Percentiles rank a stretch among this genome's conserved stretches.
These are phyloP conservation scores for Accipiter virgatus DNA, from an alignment of 2,113 vertebrate genomes.

Conservation along the genomic window DNA sequence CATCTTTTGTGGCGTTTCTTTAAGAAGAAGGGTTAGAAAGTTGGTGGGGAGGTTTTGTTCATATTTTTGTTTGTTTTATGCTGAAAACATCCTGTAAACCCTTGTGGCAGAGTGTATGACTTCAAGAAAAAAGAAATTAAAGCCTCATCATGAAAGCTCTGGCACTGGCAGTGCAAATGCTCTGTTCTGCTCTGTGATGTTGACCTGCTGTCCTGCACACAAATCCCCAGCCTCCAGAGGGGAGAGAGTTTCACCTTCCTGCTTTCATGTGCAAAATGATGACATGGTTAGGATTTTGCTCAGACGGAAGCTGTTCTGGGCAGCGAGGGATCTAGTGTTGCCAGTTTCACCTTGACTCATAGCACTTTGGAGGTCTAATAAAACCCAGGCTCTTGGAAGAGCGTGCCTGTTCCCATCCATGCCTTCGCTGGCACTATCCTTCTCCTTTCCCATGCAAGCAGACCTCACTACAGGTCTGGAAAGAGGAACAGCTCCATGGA, in stretches of 20 bases:
- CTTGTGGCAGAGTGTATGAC: background rate
- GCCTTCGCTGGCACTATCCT: background rate
- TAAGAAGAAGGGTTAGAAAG: background rate
- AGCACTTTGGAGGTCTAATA: background rate
- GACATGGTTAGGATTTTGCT: conserved; percentile 13
- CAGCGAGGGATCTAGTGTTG: background rate
- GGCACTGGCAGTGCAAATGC: background rate
- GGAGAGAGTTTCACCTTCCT: background rate
- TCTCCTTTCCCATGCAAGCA: background rate
- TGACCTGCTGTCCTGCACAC: background rate
- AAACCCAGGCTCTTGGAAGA: background rate
- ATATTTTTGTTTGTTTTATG: background rate
- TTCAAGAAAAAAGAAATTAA: conserved; percentile 6
- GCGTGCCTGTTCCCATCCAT: rapidly evolving
- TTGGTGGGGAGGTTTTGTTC: background rate
- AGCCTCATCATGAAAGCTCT: background rate
- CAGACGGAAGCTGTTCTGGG: background rate
- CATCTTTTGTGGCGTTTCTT: background rate
- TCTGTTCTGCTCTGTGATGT: conserved; percentile 7
- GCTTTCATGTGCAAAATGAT: background rate
- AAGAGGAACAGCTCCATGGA: background rate
- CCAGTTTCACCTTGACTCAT: background rate
- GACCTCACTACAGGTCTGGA: background rate
- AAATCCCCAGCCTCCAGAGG: background rate
- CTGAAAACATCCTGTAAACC: background rate